phyloP scores from a whole-genome alignment of 37 sponge, comb jelly and placozoan genomes.

The Crambe crambe region DNA sequence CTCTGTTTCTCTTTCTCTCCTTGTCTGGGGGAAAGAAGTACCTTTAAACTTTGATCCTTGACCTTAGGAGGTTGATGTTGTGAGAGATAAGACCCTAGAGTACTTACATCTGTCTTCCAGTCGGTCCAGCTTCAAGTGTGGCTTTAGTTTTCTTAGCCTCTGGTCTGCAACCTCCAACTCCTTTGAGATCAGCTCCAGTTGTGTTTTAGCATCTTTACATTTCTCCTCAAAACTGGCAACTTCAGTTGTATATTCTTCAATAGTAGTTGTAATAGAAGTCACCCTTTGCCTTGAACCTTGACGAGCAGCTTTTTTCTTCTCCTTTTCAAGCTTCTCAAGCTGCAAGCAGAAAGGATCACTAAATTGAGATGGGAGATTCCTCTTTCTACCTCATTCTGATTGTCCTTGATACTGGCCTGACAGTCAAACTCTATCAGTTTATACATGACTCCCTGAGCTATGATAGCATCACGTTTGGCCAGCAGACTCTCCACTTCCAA shows the following conservation, averaged over 20 bases:
- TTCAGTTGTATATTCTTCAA: constrained; percentile 4
- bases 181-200: neutral
- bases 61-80: neutral
- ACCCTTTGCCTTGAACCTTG: constrained; percentile 6
- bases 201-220: neutral
- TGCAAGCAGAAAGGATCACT: neutral
- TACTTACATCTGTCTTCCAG: constrained; percentile 46
- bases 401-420: constrained; percentile 6
- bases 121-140: constrained; percentile 9
- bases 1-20: neutral
- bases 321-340: neutral
- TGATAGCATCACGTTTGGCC: constrained; percentile 21
- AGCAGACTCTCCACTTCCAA: constrained; percentile 29
- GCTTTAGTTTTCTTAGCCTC: neutral
- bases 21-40: neutral
- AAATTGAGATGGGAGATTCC: neutral
- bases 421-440: constrained; percentile 16
- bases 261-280: neutral
- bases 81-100: neutral
- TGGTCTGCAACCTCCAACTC: constrained; percentile 1
- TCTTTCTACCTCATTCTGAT: constrained; percentile 1
- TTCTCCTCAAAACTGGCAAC: neutral
- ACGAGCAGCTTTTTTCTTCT: constrained; percentile 20
- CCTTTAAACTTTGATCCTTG: neutral
- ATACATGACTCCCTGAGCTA: constrained; percentile 25